Conservation (phyloP, 2,888 invertebrate genomes). For the Cyclophora albipunctata region DNA sequence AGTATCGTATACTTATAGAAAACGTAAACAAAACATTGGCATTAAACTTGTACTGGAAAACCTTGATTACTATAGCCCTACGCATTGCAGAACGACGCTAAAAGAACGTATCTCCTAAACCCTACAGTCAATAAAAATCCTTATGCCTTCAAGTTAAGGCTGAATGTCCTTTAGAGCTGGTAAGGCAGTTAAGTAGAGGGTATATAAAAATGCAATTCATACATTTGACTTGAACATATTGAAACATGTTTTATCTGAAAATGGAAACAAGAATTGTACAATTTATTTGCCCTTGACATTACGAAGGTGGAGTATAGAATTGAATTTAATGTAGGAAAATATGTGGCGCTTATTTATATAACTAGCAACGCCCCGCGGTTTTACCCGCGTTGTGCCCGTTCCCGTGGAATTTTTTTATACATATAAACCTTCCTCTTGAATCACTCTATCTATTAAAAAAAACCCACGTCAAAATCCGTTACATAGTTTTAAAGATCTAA, state of each 20-base stretch:
- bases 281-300: constrained; percentile 59
- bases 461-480: too few species aligned
- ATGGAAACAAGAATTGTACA: constrained; percentile 65
- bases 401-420: too few species aligned
- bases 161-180: constrained; percentile 7
- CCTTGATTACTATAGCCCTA: constrained; percentile 60
- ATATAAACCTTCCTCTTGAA: too few species aligned
- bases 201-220: constrained; percentile 19
- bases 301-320: constrained; percentile 22
- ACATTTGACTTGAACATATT: constrained; percentile 37
- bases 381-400: too few species aligned
- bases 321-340: too few species aligned
- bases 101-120: constrained; percentile 23
- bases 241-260: constrained; percentile 67
- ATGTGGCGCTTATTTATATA: too few species aligned
- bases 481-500: too few species aligned
- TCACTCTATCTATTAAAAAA: too few species aligned
- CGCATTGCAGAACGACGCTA: constrained; percentile 18
- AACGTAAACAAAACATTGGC: constrained; percentile 64
- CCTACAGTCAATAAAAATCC: constrained; percentile 19
- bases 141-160: constrained; percentile 13
- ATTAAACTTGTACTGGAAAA: constrained; percentile 64
- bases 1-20: constrained; percentile 14
- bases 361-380: too few species aligned
- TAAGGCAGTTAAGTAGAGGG: constrained; percentile 17